Percentiles rank a stretch among this genome's conserved stretches.
phyloP scores from a whole-genome alignment of 64 coral and sea anemone genomes.

The Actinia tenebrosa region DNA sequence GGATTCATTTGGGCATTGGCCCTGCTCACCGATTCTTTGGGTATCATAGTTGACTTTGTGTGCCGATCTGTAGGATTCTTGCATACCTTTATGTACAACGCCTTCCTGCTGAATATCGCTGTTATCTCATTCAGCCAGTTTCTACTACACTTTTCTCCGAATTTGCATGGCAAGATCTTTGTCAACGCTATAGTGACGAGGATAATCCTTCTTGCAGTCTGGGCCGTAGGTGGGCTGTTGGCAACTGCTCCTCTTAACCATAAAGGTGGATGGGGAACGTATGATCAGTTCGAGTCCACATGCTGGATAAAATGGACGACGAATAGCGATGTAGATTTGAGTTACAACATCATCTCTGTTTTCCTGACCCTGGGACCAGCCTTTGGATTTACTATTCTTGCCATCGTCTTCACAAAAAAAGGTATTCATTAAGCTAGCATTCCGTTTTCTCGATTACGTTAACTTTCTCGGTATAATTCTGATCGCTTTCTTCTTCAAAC shows the following conservation, averaged over 20 bases:
- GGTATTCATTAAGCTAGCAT: neutral
- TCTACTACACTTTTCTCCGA: neutral
- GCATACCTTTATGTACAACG: neutral
- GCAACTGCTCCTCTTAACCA: neutral
- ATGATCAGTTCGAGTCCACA: neutral
- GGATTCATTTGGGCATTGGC: neutral
- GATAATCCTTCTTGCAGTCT: neutral
- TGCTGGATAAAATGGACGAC: neutral
- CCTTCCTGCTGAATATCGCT: conserved; percentile 1
- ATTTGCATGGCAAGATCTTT: neutral
- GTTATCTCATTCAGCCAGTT: neutral
- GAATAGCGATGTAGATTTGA: neutral
- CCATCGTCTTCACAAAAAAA: neutral
- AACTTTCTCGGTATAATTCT: too few relatives aligned
- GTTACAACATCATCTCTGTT: neutral
- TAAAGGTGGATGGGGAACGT: neutral
- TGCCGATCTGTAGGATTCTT: neutral
- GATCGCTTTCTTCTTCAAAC: too few relatives aligned
- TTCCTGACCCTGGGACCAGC: neutral
- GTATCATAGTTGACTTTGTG: neutral
- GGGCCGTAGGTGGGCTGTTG: neutral
- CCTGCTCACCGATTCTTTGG: neutral
- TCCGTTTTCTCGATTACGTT: too few relatives aligned
- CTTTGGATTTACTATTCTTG: neutral
- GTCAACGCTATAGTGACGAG: neutral